These are phyloP conservation scores for Puntigrus tetrazona DNA, from an alignment of 2,113 vertebrate species.

Conservation along the genomic window DNA sequence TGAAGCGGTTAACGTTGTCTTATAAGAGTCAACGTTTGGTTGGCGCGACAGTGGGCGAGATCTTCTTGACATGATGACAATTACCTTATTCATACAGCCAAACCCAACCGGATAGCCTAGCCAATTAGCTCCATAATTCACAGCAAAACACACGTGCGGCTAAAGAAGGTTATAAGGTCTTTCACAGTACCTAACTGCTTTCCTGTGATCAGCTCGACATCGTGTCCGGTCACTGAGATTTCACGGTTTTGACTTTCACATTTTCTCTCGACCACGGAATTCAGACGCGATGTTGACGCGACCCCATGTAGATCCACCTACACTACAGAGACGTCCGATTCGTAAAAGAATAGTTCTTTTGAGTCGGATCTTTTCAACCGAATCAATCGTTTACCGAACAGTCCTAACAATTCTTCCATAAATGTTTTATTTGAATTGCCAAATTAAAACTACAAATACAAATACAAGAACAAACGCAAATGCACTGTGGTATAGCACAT, in stretches of 20 bases:
- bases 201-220: slow-evolving; percentile 25
- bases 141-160: slow-evolving; percentile 1
- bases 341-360: not conserved
- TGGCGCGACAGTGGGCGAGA: not conserved
- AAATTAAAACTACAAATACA: not conserved
- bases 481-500: not conserved
- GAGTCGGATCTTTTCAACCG: not conserved
- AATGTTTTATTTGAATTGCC: not conserved
- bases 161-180: not conserved
- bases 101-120: slow-evolving; percentile 32
- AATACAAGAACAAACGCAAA: no score
- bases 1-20: not conserved
- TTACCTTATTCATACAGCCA: slow-evolving; percentile 17
- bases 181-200: not conserved
- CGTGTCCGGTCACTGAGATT: not conserved
- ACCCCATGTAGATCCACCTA: slow-evolving; percentile 21
- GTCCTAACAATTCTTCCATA: not conserved
- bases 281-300: slow-evolving; percentile 13
- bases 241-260: slow-evolving; percentile 25
- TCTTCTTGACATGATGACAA: not conserved
- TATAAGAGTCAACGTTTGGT: not conserved
- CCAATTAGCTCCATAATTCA: slow-evolving; percentile 29
- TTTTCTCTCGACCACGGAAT: slow-evolving; percentile 14
- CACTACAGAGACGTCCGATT: not conserved
- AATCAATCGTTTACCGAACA: not conserved